These are phyloP conservation scores for Formica selysi DNA, from an alignment of 1,140 invertebrate genomes.

Conservation along the genomic window DNA sequence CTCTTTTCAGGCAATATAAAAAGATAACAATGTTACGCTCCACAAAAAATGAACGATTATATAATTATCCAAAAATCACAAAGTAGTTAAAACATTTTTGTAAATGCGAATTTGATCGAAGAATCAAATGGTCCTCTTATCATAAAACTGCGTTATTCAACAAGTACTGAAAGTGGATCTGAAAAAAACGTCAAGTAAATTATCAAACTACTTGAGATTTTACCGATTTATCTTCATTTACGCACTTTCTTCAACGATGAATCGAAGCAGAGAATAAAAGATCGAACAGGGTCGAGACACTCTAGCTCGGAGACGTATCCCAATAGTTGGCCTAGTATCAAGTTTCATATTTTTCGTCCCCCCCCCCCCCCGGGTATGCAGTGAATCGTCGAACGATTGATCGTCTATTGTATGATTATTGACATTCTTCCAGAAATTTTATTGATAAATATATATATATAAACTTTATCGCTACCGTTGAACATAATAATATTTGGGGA, in stretches of 20 bases:
- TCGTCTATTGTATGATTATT: conserved; percentile 83
- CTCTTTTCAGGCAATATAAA: not conserved
- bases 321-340: conserved; percentile 85
- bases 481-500: conserved; percentile 79
- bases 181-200: not conserved
- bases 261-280: conserved; percentile 16
- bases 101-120: not conserved
- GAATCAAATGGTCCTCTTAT: no score
- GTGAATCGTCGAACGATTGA: conserved; percentile 75
- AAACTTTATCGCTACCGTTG: conserved; percentile 85
- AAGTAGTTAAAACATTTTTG: not conserved
- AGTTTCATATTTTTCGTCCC: conserved; percentile 83
- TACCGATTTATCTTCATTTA: not conserved
- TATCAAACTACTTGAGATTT: conserved; percentile 1
- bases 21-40: not conserved
- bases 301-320: conserved; percentile 78
- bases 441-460: conserved; percentile 79
- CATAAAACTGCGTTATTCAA: no score
- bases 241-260: conserved; percentile 26
- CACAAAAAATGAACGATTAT: not conserved
- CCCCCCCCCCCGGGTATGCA: conserved; percentile 66
- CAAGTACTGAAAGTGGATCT: no score
- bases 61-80: not conserved
- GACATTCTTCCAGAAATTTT: conserved; percentile 85
- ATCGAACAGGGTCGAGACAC: conserved; percentile 49